Conservation (phyloP, 2,113 vertebrate genomes). For the Nothoprocta pentlandii region DNA sequence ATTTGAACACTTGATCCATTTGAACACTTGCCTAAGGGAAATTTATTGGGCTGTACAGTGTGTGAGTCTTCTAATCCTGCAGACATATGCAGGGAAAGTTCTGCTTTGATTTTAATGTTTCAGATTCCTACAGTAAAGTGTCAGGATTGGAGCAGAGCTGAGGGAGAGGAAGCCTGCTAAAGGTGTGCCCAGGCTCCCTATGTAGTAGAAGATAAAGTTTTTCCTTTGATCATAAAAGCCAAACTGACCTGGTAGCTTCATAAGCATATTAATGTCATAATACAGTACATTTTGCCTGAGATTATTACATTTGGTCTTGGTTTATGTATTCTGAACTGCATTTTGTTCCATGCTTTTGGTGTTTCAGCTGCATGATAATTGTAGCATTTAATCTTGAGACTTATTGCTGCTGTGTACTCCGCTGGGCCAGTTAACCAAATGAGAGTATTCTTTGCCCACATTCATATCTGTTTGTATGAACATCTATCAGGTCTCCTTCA, state of each 20-base stretch:
- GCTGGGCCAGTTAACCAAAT: background rate
- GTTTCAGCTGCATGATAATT: background rate
- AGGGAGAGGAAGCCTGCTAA: background rate
- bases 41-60: background rate
- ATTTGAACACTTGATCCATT: background rate
- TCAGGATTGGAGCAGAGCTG: background rate
- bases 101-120: background rate
- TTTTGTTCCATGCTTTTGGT: background rate
- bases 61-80: background rate
- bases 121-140: background rate
- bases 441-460: too few relatives aligned
- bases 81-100: background rate
- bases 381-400: background rate
- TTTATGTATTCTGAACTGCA: background rate
- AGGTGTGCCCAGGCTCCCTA: background rate
- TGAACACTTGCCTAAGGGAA: background rate
- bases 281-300: background rate
- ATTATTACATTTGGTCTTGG: background rate
- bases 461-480: background rate
- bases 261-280: background rate
- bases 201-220: background rate
- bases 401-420: background rate
- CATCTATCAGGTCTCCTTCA: background rate
- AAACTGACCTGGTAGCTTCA: background rate
- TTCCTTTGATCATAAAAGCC: background rate